A percentile compares a stretch with the other conserved stretches of the same genome.
Conservation (phyloP, 2,888 invertebrate species). For the Chloroclysta siterata region DNA sequence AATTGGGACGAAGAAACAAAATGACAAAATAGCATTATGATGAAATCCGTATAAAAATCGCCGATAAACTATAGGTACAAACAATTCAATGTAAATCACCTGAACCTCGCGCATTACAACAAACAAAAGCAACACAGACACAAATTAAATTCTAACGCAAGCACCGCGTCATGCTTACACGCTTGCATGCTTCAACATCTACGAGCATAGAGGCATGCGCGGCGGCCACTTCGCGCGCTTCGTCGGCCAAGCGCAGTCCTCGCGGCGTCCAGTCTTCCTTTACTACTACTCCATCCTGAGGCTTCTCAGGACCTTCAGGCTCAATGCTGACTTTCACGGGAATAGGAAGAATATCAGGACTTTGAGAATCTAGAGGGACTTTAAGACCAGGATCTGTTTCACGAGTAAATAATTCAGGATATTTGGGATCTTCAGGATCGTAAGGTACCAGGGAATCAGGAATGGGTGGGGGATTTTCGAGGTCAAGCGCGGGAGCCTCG, state of each 20-base stretch:
- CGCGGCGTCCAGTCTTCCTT: conserved; percentile 77
- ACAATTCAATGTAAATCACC: conserved; percentile 21
- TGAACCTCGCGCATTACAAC: conserved; percentile 41
- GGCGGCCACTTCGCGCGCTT: conserved; percentile 80
- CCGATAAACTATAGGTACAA: neutral
- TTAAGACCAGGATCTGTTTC: neutral
- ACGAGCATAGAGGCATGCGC: conserved; percentile 83
- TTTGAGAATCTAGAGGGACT: neutral
- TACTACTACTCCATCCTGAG: conserved; percentile 72
- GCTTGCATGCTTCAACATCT: conserved; percentile 87
- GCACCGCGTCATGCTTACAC: conserved; percentile 88
- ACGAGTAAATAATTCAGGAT: conserved; percentile 3
- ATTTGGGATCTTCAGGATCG: conserved; percentile 18
- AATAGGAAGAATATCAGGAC: conserved; percentile 7
- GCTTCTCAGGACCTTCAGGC: conserved; percentile 59
- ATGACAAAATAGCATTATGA: neutral
- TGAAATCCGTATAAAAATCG: neutral
- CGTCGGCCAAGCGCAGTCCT: conserved; percentile 76
- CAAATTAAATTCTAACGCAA: conserved; percentile 58
- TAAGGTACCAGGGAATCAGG: conserved; percentile 33
- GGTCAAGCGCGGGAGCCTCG: conserved; percentile 83
- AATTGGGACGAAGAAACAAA: neutral
- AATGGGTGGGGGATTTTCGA: conserved; percentile 55
- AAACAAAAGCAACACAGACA: conserved; percentile 59
- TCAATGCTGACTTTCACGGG: conserved; percentile 43